Evolutionary conservation across 2,888 invertebrate species (phyloP), one percentile per base, ranked within the genome.

Genomic region (Euphydryas editha): DNA sequence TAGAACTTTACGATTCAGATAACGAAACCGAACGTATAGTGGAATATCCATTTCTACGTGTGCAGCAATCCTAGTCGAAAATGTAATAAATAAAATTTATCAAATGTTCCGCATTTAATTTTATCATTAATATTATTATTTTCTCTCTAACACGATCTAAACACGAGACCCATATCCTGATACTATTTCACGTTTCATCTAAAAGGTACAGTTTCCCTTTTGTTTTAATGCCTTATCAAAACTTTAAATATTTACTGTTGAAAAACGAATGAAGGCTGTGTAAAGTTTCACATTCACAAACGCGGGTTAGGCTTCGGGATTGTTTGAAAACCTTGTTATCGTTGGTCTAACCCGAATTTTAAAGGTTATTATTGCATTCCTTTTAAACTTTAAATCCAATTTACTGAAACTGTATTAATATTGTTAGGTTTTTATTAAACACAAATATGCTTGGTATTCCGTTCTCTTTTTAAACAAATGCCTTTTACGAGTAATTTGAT

Each of bases 301-400:
- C 49, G 64, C 63, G 49, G n/a, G 21, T 24, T 51, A 51, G 49
- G 49, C 56, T 49, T 61, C 56, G 58, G 58, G 87, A 86, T 86
- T 84, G 85, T 86, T 85, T 73, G 75, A 68, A 77, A 88, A 87
- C 79, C 82, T 83, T 86, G 87, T 86, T 86, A 87, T 79, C 74
- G 61, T 58, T 49, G 68, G 65, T 59, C 72, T 72, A 73, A 70
- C 78, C 79, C 78, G 72, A 82, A 77, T 78, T 76, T 77, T 72
- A 76, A 73, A 75, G 71, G 75, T 68, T 73, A 73, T 69, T 67
- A 24, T 24, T 24, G 70, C 73, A 71, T 74, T 78, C 75, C 76
- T 76, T 80, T 72, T 67, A 72, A 79, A 78, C 78, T 80, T 84
- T 79, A 73, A 21, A 49, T 49, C 44, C 44, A 37, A 36, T 62